Conservation (phyloP, 1,140 invertebrate species). For the Apis laboriosa region DNA sequence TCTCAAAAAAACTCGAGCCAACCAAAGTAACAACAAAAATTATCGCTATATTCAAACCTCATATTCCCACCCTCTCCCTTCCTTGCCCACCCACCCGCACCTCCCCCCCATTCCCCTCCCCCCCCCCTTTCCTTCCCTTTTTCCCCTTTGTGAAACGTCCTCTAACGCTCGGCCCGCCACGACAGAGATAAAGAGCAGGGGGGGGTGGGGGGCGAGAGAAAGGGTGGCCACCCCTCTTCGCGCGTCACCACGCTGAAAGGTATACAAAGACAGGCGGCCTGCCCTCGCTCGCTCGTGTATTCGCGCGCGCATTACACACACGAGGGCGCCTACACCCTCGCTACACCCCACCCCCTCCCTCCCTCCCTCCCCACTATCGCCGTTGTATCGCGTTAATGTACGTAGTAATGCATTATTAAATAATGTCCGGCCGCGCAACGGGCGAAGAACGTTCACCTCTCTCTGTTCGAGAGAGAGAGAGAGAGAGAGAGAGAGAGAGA, state of each 20-base stretch:
- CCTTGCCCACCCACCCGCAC: too few species aligned
- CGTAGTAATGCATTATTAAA: constrained; percentile 69
- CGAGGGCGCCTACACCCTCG: neutral
- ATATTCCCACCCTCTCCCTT: too few species aligned
- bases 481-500: neutral
- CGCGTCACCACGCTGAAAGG: constrained; percentile 68
- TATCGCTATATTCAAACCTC: too few species aligned
- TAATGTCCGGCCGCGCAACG: constrained; percentile 62
- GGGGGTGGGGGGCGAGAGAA: constrained; percentile 48
- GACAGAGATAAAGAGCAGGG: constrained; percentile 31
- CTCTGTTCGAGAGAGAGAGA: neutral
- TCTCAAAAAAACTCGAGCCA: too few species aligned
- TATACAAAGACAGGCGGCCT: constrained; percentile 57
- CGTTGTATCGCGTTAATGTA: constrained; percentile 67
- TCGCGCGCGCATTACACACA: constrained; percentile 16
- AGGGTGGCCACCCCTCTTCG: constrained; percentile 58
- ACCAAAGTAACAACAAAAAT: too few species aligned
- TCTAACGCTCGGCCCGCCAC: constrained; percentile 19
- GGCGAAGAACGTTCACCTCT: constrained; percentile 67
- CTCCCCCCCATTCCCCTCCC: too few species aligned
- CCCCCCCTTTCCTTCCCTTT: fast-evolving
- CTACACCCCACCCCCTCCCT: too few species aligned
- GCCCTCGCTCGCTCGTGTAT: constrained; percentile 2
- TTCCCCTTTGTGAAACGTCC: constrained; percentile 16
- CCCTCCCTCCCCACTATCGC: constrained; percentile 32